Conservation (phyloP, 2,888 invertebrate species). For the Erynnis tages region DNA sequence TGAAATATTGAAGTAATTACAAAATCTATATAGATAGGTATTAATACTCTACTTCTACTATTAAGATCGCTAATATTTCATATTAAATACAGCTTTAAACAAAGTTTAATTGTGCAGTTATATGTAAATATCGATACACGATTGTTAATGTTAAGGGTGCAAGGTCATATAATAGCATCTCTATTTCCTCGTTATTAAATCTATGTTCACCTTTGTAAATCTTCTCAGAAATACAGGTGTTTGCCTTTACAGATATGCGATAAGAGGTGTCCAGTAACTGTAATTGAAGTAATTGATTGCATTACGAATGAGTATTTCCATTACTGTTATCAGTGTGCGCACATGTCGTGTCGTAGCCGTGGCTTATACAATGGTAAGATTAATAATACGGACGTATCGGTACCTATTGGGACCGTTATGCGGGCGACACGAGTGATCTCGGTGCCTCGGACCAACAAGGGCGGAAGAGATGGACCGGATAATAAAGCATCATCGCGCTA, state of each 20-base stretch:
- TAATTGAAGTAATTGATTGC: slow-evolving; percentile 70
- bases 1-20: too few species aligned
- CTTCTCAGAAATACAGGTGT: slow-evolving; percentile 36
- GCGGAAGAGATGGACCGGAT: slow-evolving; percentile 78
- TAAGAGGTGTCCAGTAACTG: slow-evolving; percentile 61
- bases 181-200: slow-evolving; percentile 25
- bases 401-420: slow-evolving; percentile 63
- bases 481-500: slow-evolving; percentile 72
- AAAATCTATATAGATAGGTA: too few species aligned
- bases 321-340: slow-evolving; percentile 70
- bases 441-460: slow-evolving; percentile 70
- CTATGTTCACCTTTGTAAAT: slow-evolving; percentile 10
- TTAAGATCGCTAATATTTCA: too few species aligned
- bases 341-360: slow-evolving; percentile 68
- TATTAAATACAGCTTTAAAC: too few species aligned
- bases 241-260: slow-evolving; percentile 38
- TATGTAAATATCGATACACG: background rate
- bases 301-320: slow-evolving; percentile 59
- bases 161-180: slow-evolving; percentile 16
- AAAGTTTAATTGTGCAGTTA: background rate
- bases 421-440: slow-evolving; percentile 63
- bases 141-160: slow-evolving; percentile 12
- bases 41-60: too few species aligned
- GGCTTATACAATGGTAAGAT: slow-evolving; percentile 77
- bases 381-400: slow-evolving; percentile 73